Base-by-base conservation (phyloP, 2,888 invertebrate genomes). In the Venusia cambrica region DNA sequence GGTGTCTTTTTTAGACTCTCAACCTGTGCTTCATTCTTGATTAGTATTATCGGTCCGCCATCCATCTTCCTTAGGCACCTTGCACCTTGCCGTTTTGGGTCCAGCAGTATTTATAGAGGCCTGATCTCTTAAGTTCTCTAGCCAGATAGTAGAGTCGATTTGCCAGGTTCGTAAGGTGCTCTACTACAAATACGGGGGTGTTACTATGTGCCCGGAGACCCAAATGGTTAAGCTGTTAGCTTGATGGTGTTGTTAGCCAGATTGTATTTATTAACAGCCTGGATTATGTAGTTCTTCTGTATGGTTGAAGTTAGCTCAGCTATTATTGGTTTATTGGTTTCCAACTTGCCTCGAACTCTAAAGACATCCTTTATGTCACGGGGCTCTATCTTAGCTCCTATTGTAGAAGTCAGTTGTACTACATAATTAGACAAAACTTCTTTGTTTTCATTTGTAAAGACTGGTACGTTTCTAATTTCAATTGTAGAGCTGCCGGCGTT, bases 321-420 rank as follows among this genome's bases (percentile, higher is more conserved):
- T 3, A 31, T 17, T 4, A 31, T 31, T 1, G 31, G 31, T 11
- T 31, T 31, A 5, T 31, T 31, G 1, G 31, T 6, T 2, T 22
- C 31, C 1, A 7, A 3, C 8, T 31, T 31, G 1, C 31, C 31
- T 12, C 22, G 22, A 5, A 31, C 10, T 2, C 29, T 20, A 15
- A 30, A 30, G n/a, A 30, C 15, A 7, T 30, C 30, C 11, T 30
- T 30, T 1, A 30, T 18, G 4, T 13, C 24, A n/a, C 1, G 7
- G 8, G 6, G 2, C n/a, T n/a, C n/a, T 3, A 32, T 7, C 5
- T 18, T 18, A 4, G 11, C 17, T 1, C 13, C 24, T 2, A 32
- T 2, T 5, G 11, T 18, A 2, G 6, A 4, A 7, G 12, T n/a
- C 12, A 32, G 5, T 5, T 16, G 3, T 2, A 13, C n/a, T n/a